phyloP scores from a whole-genome alignment of 2,797 vertebrate genomes.

The Lophotriccus pileatus region DNA sequence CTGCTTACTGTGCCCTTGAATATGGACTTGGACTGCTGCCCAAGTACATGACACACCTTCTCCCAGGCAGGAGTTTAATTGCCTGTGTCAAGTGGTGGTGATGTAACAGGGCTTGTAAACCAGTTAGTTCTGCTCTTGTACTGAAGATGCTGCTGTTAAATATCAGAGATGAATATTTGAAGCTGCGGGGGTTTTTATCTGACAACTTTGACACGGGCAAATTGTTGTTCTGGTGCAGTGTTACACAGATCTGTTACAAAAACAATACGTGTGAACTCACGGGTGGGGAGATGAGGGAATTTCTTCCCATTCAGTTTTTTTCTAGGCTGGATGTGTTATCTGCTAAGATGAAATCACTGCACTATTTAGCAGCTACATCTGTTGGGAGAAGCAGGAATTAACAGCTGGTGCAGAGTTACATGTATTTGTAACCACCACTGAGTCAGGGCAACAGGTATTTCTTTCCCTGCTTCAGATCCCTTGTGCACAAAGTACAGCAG shows the following conservation, averaged over 20 bases:
- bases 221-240: not conserved
- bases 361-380: not conserved
- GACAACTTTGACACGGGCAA: not conserved
- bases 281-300: not conserved
- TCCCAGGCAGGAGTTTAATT: not conserved
- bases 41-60: not conserved
- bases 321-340: not conserved
- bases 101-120: not conserved
- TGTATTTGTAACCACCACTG: not conserved
- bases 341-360: not conserved
- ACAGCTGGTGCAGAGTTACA: not conserved
- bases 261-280: not conserved
- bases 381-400: not conserved
- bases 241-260: not conserved
- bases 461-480: not conserved
- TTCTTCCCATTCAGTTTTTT: not conserved
- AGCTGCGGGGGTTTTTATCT: not conserved
- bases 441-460: not conserved
- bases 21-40: not conserved
- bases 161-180: not conserved
- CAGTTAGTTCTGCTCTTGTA: not conserved
- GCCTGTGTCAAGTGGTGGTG: not conserved
- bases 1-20: not conserved
- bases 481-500: not conserved
- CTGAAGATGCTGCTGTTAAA: not conserved